Evolutionary conservation across 2,797 vertebrate species (phyloP), one percentile per base, ranked within the genome.

Genomic region (Ceyx erithaca): DNA sequence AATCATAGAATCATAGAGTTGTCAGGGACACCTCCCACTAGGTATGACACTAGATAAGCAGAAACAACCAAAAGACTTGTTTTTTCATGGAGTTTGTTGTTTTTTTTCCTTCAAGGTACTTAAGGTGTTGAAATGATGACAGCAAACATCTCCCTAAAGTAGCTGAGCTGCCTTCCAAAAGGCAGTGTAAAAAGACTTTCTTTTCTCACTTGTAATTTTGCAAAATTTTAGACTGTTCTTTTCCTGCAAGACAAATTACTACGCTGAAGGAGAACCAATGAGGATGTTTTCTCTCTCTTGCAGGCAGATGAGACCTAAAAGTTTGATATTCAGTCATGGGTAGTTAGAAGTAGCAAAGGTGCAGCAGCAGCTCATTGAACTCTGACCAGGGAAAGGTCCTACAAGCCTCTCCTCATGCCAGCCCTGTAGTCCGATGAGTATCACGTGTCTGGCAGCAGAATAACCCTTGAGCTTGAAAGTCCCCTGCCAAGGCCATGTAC

Each of bases 401-500:
- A 12, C n/a, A 41, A 22, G 10, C 22, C 12, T 40, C 21, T 69
- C 16, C 15, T 67, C 5, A 0, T 26, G 40, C 76, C 70, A 76
- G 51, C 26, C 35, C 51, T 18, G 9, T 13, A 25, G 67, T 35
- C 9, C 1, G 0, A 35, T 4, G 15, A 63, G 35, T 23, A 15
- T 40, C 31, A 17, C 7, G 2, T 18, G 59, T 16, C 31, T 41
- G 63, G 73, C 59, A 81, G 80, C 43, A 79, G 55, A 48, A 10
- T 48, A 85, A 72, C 52, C 40, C 48, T 57, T 85, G 70, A 67
- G 33, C 67, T 80, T 5, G 0, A 21, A 66, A 81, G 26, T 41
- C 28, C 52, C 26, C 52, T 63, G 67, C 35, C 30, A 48, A 64
- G 37, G 11, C 62, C 66, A 12, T 6, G 6, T 10, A 40, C 43